Evolutionary conservation across 2,888 invertebrate species (phyloP).

Genomic region (Cryptophagus acutangulus): DNA sequence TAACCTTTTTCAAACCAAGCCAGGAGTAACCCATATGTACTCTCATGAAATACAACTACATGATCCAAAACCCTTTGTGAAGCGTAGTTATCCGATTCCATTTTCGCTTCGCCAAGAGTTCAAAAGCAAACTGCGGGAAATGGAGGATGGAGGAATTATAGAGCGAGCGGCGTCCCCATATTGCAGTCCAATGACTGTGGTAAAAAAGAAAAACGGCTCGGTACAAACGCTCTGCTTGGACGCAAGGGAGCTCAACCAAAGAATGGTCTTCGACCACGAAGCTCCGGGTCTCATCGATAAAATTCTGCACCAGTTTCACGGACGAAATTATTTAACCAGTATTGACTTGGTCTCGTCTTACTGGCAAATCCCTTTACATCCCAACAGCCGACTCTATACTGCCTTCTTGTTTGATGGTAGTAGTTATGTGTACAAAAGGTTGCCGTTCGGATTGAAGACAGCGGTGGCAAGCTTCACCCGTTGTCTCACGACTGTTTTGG

Average conservation of each 20-base stretch:
- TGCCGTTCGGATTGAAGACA: no score
- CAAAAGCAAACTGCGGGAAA: background rate
- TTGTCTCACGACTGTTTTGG: conserved; percentile 14
- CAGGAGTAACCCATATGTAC: background rate
- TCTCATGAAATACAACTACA: background rate
- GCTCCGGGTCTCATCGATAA: background rate
- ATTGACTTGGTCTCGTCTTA: background rate
- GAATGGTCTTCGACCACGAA: background rate
- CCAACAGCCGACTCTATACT: background rate
- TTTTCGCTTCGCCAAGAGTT: background rate
- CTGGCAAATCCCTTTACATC: conserved; percentile 4
- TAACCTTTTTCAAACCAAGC: background rate
- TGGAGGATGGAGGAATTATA: background rate
- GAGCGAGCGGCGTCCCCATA: background rate
- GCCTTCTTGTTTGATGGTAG: background rate
- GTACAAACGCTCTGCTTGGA: conserved; percentile 1
- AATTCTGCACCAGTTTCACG: background rate
- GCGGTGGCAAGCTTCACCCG: background rate
- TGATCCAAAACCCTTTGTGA: background rate
- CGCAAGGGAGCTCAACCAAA: background rate
- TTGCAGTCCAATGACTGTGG: conserved; percentile 9
- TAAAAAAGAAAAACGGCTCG: conserved; percentile 7
- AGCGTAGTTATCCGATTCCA: background rate
- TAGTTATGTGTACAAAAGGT: background rate
- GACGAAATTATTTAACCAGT: background rate